Evolutionary conservation across 2,797 vertebrate species (phyloP), one percentile per base, ranked within the genome.

Genomic region (Gymnoscopelus microlampas): DNA sequence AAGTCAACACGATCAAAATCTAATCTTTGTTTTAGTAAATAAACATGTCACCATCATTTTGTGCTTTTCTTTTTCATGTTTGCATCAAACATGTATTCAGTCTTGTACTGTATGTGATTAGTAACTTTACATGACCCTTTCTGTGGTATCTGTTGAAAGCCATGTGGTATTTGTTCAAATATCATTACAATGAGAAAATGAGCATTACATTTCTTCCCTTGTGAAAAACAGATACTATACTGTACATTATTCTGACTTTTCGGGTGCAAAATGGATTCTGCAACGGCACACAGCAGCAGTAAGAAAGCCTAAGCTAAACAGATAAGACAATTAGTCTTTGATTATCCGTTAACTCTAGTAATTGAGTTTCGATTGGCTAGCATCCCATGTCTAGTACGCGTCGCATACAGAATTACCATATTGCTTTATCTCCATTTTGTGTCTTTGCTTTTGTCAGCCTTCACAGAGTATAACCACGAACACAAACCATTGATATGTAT

Each of bases 341-440:
- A 49, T 77, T 59, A 53, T 62, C 66, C 35, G 29, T 66, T 74
- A 67, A 53, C 66, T 11, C 58, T 5, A 44, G 13, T 5, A 69
- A 78, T 80, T 67, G 70, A 83, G 68, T 79, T 87, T 85, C 24
- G 51, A 82, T 84, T 72, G 5, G 53, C 47, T 8, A 44, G 26
- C 59, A 56, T 80, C 55, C 44, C 63, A 35, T 68, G 15, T 70
- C 54, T 76, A 58, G 53, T 66, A 60, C 59, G 29, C 10, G 44
- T 76, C 63, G 59, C 51, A 59, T n/a, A n/a, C 57, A 2, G 51
- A 26, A 80, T 86, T 74, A 80, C 66, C 76, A 73, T 80, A 81
- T 63, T 82, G 78, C 83, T 82, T 71, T 19, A 69, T 66, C 66
- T 24, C 54, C 74, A 74, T 68, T 78, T 76, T 77, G 9, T 19